Conservation (phyloP, 2,113 vertebrate species). For the Anas platyrhynchos region DNA sequence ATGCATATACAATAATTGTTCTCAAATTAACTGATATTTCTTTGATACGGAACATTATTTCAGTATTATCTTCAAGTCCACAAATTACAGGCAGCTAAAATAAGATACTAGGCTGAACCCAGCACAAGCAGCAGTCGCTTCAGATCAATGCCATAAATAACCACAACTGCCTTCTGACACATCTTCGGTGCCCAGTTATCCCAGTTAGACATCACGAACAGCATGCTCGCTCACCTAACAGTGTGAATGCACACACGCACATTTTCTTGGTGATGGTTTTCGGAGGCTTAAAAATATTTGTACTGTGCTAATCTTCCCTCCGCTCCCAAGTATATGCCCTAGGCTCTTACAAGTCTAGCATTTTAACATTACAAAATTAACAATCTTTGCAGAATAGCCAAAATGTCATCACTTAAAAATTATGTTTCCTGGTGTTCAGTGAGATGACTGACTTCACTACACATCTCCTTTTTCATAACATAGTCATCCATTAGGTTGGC, state of each 20-base stretch:
- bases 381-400: background rate
- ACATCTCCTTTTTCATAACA: background rate
- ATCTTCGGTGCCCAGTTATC: background rate
- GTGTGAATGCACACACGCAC: background rate
- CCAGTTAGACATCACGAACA: background rate
- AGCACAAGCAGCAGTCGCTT: background rate
- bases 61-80: background rate
- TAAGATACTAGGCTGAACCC: background rate
- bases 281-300: background rate
- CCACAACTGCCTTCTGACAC: background rate
- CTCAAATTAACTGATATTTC: background rate
- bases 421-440: background rate
- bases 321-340: background rate
- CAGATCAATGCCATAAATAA: background rate
- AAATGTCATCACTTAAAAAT: background rate
- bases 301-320: background rate
- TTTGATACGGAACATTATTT: background rate
- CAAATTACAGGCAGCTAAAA: background rate
- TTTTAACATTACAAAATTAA: background rate
- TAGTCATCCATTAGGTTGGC: background rate
- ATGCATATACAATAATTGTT: background rate
- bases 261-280: background rate
- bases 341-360: background rate
- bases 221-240: constrained; percentile 8
- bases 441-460: background rate